Conservation (phyloP, 2,113 vertebrate genomes). For the Thinocorus orbignyianus region DNA sequence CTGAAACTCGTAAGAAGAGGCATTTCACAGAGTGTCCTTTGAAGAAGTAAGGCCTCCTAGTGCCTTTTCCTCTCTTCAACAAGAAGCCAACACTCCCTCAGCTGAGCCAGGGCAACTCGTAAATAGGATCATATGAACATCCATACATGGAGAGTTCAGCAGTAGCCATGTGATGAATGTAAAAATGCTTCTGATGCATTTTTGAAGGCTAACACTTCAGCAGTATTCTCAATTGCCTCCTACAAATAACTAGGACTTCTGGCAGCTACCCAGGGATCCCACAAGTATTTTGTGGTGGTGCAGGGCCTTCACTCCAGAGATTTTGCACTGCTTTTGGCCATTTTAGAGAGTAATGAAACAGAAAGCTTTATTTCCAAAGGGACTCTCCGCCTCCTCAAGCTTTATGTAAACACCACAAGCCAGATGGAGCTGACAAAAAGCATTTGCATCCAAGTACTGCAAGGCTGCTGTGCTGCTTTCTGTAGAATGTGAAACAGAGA, state of each 20-base stretch:
- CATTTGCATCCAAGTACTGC: not conserved
- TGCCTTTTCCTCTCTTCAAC: not conserved
- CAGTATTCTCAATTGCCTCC: not conserved
- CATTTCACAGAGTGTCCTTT: not conserved
- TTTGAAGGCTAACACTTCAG: slow-evolving; percentile 32
- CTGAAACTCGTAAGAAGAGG: not conserved
- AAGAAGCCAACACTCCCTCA: not conserved
- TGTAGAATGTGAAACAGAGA: not conserved
- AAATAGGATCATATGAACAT: not conserved
- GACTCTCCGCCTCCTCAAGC: not conserved
- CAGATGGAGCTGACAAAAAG: slow-evolving; percentile 2
- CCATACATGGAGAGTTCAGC: slow-evolving; percentile 5
- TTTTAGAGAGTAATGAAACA: slow-evolving; percentile 4
- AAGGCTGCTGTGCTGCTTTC: not conserved
- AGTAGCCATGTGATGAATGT: not conserved
- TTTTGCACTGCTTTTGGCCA: not conserved
- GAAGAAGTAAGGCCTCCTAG: not conserved
- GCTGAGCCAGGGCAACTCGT: not conserved
- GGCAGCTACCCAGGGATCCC: slow-evolving; percentile 4
- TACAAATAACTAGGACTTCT: slow-evolving; percentile 19
- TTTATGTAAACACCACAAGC: slow-evolving; percentile 15
- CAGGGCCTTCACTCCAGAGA: not conserved
- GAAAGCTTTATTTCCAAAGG: not conserved
- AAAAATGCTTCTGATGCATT: slow-evolving; percentile 36
- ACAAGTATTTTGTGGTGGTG: slow-evolving; percentile 30